Base-by-base conservation (phyloP, 1,140 invertebrate genomes). In the Drosophila bifasciata region DNA sequence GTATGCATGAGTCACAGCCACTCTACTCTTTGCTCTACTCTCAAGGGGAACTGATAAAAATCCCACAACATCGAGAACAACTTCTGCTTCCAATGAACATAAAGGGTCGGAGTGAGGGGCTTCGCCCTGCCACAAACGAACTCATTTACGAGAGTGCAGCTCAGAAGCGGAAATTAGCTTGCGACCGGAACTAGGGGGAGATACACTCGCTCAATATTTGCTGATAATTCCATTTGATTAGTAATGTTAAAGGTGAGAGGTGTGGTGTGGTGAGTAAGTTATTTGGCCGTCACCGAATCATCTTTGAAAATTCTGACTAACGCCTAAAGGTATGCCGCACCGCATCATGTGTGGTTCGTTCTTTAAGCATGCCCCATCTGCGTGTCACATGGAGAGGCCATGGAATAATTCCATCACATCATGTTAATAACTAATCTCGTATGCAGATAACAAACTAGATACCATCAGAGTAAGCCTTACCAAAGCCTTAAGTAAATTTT, bases 21-120 rank as follows among this genome's bases (percentile, higher is more conserved):
- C n/a, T n/a, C n/a, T n/a, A n/a, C n/a, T 9, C 17, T 46, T 67
- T 23, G 41, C 46, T 68, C 32, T 43, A 50, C 64, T 68, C 66
- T 72, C 68, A 79, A 85, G 63, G 61, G 76, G 66, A 76, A 76
- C 45, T 76, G 79, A 84, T 84, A 84, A 80, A 68, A 85, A 76
- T 84, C 76, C 51, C 48, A 55, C 61, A 44, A 55, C 55, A 56
- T 53, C 51, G 28, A 16, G 11, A 52, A 44, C 49, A 46, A 57
- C 46, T 45, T 28, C 48, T 69, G 70, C 52, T 69, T 21, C 25
- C 28, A 60, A 77, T 60, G 41, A 61, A 51, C n/a, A 51, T 39
- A 1, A 46, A 46, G 44, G 70, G 59, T 50, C 1, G 8, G 1
- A 0, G 6, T 7, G 23, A 1, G 5, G n/a, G n/a, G 3, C 19